phyloP scores from a whole-genome alignment of 2,797 vertebrate genomes.

The Myotis planiceps region DNA sequence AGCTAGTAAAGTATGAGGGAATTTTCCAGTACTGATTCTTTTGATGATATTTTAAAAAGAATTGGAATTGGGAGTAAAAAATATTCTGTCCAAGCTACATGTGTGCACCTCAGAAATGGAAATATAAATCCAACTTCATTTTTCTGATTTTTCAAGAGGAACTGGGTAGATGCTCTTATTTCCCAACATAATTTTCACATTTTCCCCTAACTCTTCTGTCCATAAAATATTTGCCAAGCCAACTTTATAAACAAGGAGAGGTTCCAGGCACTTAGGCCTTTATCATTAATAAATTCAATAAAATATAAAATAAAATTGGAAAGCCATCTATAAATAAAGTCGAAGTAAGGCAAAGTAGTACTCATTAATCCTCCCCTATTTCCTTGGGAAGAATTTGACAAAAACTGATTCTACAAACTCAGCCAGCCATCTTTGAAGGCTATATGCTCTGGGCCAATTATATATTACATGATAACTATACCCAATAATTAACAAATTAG shows the following conservation, averaged over 20 bases:
- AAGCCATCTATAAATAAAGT: constrained; percentile 42
- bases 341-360: constrained; percentile 76
- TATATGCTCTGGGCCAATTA: constrained; percentile 85
- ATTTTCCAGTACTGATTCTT: neutral
- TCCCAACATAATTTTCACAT: constrained; percentile 82
- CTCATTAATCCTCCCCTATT: constrained; percentile 81
- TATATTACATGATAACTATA: constrained; percentile 84
- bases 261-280: constrained; percentile 49
- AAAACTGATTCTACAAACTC: constrained; percentile 68
- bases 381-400: constrained; percentile 79
- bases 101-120: neutral
- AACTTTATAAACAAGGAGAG: constrained; percentile 54
- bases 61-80: neutral
- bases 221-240: constrained; percentile 66
- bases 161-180: constrained; percentile 76
- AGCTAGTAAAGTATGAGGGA: neutral
- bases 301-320: neutral
- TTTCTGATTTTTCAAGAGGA: neutral
- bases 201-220: constrained; percentile 76
- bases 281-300: constrained; percentile 69
- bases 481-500: constrained; percentile 87
- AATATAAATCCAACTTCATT: constrained; percentile 45
- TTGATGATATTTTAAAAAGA: neutral
- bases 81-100: neutral
- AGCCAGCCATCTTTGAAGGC: constrained; percentile 80